Conservation (phyloP, 2,797 vertebrate species). For the Diplodus sargus region DNA sequence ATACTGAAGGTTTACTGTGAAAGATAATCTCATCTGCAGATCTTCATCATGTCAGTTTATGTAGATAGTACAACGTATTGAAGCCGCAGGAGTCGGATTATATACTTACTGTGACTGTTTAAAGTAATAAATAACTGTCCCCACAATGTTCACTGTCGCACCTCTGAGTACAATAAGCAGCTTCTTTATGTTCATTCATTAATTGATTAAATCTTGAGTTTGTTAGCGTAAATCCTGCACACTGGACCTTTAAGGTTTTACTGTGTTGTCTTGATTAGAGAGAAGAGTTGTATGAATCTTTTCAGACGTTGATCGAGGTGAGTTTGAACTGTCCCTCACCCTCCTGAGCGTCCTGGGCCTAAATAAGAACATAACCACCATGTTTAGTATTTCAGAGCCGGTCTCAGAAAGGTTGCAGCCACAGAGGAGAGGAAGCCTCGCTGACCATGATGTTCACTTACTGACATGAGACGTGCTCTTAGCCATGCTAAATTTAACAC, state of each 20-base stretch:
- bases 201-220: no score
- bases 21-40: no score
- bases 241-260: background rate
- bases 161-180: no score
- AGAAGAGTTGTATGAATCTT: background rate
- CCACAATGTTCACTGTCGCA: no score
- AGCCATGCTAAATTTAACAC: slow-evolving; percentile 64
- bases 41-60: no score
- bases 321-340: background rate
- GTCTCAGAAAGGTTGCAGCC: slow-evolving; percentile 14
- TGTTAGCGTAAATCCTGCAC: no score
- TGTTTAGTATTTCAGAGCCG: background rate
- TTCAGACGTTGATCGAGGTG: background rate
- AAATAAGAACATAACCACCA: background rate
- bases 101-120: no score
- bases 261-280: background rate
- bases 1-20: no score
- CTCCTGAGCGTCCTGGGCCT: background rate
- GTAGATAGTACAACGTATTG: no score
- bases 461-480: slow-evolving; percentile 52
- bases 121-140: no score
- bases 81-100: no score
- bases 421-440: slow-evolving; percentile 38
- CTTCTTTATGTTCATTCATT: no score
- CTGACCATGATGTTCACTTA: slow-evolving; percentile 45